These are phyloP conservation scores for Phoeniculus purpureus DNA, from an alignment of 2,797 vertebrate genomes.

Conservation along the genomic window DNA sequence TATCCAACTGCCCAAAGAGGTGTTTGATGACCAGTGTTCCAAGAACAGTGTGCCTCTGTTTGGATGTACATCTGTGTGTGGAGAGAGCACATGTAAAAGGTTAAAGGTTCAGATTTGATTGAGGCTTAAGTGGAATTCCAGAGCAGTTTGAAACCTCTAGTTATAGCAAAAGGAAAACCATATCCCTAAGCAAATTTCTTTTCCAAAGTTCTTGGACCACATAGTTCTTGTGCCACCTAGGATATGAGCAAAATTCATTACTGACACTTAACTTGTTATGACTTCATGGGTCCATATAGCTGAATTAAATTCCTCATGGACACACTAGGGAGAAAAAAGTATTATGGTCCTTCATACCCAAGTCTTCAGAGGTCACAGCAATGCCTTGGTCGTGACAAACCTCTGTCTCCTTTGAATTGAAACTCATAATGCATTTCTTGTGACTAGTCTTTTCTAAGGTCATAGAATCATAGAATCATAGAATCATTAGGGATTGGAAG, in stretches of 20 bases:
- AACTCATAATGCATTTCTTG: not conserved
- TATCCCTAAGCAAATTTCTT: not conserved
- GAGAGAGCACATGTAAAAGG: not conserved
- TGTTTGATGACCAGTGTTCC: not conserved
- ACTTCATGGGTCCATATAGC: not conserved
- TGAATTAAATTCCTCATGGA: not conserved
- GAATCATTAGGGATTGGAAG: too few species aligned
- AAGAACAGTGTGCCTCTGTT: accelerated
- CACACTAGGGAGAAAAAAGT: not conserved
- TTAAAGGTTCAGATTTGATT: not conserved
- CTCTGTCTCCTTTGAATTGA: not conserved
- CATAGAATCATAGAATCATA: not conserved
- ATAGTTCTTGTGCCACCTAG: not conserved
- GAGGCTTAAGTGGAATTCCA: not conserved
- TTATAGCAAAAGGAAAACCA: not conserved
- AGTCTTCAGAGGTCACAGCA: not conserved
- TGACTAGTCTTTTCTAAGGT: not conserved
- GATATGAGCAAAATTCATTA: not conserved
- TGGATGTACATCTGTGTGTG: not conserved
- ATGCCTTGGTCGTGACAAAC: not conserved
- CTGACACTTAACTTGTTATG: not conserved
- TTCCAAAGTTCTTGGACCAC: not conserved
- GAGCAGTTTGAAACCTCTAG: not conserved
- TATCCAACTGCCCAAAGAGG: not conserved
- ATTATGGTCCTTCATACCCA: not conserved